Percentiles rank a stretch among this genome's conserved stretches.
phyloP scores from a whole-genome alignment of 1,140 invertebrate genomes.

The Zaprionus nigranus region DNA sequence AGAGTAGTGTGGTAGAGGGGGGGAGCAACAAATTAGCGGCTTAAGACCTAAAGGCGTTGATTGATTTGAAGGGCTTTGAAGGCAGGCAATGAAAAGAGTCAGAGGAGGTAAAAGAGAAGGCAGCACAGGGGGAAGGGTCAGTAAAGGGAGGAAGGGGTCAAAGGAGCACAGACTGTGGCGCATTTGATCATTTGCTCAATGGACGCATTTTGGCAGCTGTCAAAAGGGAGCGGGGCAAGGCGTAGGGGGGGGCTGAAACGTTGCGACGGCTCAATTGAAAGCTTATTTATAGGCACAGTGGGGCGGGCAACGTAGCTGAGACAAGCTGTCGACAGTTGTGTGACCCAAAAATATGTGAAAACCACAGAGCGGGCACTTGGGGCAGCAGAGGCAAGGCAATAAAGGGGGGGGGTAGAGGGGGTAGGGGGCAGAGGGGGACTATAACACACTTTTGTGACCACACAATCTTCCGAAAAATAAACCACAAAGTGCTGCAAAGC shows the following conservation, averaged over 20 bases:
- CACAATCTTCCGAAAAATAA: constrained; percentile 36
- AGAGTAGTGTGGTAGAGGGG: background rate
- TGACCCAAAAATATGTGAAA: constrained; percentile 42
- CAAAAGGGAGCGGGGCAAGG: constrained; percentile 5
- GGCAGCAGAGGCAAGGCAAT: background rate
- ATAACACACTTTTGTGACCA: constrained; percentile 45
- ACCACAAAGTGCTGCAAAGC: constrained; percentile 41
- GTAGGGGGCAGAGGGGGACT: background rate
- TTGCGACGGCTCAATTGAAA: constrained; percentile 43
- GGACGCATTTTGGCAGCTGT: constrained; percentile 51
- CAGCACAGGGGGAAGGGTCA: background rate
- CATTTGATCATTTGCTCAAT: constrained; percentile 47
- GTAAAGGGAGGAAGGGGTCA: background rate
- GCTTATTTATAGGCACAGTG: constrained; percentile 45
- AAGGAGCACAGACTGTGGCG: background rate
- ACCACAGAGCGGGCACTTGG: background rate
- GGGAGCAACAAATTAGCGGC: constrained; percentile 64
- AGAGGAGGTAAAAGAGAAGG: constrained; percentile 12
- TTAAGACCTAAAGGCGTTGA: constrained; percentile 69
- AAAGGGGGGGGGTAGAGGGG: background rate
- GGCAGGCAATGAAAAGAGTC: constrained; percentile 16
- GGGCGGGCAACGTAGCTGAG: constrained; percentile 17
- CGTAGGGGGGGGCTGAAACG: background rate
- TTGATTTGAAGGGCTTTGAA: constrained; percentile 65
- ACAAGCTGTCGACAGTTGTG: constrained; percentile 46